phyloP scores from a whole-genome alignment of 2,113 vertebrate species.

The Rhinichthys klamathensis region DNA sequence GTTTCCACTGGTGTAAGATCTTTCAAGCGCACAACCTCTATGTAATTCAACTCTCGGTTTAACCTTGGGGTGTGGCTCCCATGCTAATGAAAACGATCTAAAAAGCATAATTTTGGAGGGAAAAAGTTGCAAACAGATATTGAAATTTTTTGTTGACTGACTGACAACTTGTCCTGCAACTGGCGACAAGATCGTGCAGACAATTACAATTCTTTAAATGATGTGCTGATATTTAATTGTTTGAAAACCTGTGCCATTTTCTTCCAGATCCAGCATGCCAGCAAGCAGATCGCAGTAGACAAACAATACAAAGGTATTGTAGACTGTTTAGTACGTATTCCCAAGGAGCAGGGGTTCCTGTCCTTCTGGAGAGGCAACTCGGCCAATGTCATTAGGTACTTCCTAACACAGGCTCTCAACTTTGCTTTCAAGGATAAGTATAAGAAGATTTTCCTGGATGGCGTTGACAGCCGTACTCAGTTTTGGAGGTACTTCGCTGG shows the following conservation, averaged over 20 bases:
- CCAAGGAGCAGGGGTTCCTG: conserved; percentile 85
- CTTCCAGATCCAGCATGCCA: conserved; percentile 86
- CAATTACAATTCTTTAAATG: background rate
- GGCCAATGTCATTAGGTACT: conserved; percentile 91
- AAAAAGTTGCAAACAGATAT: background rate
- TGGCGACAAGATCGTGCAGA: background rate
- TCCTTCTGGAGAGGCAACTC: conserved; percentile 92
- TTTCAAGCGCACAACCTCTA: too few relatives aligned
- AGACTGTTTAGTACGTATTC: conserved; percentile 87
- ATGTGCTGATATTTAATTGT: background rate
- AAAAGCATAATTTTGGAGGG: too few relatives aligned
- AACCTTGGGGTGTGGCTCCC: too few relatives aligned
- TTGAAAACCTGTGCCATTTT: background rate
- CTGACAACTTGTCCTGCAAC: background rate
- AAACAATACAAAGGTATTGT: conserved; percentile 90
- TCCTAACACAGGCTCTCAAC: conserved; percentile 91
- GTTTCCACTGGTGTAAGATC: background rate
- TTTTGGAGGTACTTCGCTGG: conserved; percentile 92
- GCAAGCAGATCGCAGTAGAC: conserved; percentile 85
- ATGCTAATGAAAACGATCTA: background rate
- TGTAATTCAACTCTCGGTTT: too few relatives aligned
- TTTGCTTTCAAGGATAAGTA: conserved; percentile 94
- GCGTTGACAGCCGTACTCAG: conserved; percentile 84
- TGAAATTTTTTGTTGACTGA: background rate
- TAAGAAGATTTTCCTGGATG: conserved; percentile 88